Percentiles rank a stretch among this genome's conserved stretches.
Conservation (phyloP, 2,888 invertebrate genomes). For the Tetramorium bicarinatum region DNA sequence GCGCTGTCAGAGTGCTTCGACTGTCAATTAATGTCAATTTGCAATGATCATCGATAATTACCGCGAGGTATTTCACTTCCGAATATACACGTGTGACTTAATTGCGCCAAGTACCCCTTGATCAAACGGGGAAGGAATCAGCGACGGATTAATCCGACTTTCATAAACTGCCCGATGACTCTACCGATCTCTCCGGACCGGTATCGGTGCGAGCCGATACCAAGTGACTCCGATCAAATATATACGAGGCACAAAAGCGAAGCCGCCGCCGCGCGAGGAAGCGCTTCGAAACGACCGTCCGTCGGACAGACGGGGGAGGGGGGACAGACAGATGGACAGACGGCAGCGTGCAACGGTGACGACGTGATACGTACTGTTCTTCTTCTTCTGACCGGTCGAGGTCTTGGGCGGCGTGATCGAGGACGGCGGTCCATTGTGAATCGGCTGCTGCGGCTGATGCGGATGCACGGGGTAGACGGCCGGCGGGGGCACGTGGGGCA, state of each 20-base stretch:
- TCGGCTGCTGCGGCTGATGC: constrained; percentile 86
- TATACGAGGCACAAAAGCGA: constrained; percentile 23
- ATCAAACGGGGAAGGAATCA: neutral
- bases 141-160: neutral
- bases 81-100: neutral
- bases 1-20: neutral
- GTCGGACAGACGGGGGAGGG: neutral
- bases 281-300: constrained; percentile 9
- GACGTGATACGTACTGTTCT: constrained; percentile 84
- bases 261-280: constrained; percentile 1
- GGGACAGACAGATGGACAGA: constrained; percentile 12
- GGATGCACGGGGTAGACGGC: constrained; percentile 87
- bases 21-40: constrained; percentile 33
- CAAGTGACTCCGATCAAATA: neutral
- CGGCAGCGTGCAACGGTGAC: constrained; percentile 6
- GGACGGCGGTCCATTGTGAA: constrained; percentile 85
- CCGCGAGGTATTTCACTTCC: neutral
- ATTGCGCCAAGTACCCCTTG: constrained; percentile 3
- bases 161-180: constrained; percentile 14
- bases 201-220: constrained; percentile 1
- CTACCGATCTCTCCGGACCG: neutral
- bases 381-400: constrained; percentile 90
- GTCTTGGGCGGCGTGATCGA: constrained; percentile 87
- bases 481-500: constrained; percentile 87
- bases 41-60: constrained; percentile 32